Percentiles rank a stretch among this genome's conserved stretches.
phyloP scores from a whole-genome alignment of 2,797 vertebrate genomes.

The Acipenser ruthenus region DNA sequence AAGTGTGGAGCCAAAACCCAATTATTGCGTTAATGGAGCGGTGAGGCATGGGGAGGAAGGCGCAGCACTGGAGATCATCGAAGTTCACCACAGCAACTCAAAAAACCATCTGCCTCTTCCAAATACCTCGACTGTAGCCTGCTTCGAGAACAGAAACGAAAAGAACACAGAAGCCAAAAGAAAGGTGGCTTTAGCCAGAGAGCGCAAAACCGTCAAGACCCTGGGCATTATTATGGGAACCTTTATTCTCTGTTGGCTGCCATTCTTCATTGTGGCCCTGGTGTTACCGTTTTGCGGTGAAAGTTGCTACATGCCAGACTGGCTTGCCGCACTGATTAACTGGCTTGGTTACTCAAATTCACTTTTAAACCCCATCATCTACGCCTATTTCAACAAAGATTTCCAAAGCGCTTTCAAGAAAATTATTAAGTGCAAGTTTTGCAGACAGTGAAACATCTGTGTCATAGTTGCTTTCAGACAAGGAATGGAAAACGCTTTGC shows the following conservation, averaged over 20 bases:
- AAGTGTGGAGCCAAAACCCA: constrained; percentile 52
- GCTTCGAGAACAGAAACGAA: constrained; percentile 69
- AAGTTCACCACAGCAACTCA: constrained; percentile 66
- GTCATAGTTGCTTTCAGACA: not conserved
- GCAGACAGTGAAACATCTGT: constrained; percentile 52
- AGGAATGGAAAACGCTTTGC: not conserved
- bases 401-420: constrained; percentile 98
- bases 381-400: constrained; percentile 98
- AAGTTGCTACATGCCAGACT: constrained; percentile 83
- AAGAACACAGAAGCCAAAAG: constrained; percentile 74
- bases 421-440: constrained; percentile 90
- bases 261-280: constrained; percentile 93
- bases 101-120: constrained; percentile 75
- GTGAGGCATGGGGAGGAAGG: constrained; percentile 67
- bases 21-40: constrained; percentile 75
- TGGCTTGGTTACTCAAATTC: constrained; percentile 98
- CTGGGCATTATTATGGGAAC: constrained; percentile 97
- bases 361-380: constrained; percentile 93
- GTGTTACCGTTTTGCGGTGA: constrained; percentile 86
- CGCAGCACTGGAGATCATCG: constrained; percentile 77
- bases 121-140: constrained; percentile 51
- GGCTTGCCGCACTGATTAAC: constrained; percentile 83
- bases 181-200: constrained; percentile 83
- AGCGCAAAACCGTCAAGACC: constrained; percentile 93
- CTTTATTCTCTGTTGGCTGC: constrained; percentile 96